Conservation (phyloP, 2,797 vertebrate genomes). For the Tokudaia tokunoshimensis region DNA sequence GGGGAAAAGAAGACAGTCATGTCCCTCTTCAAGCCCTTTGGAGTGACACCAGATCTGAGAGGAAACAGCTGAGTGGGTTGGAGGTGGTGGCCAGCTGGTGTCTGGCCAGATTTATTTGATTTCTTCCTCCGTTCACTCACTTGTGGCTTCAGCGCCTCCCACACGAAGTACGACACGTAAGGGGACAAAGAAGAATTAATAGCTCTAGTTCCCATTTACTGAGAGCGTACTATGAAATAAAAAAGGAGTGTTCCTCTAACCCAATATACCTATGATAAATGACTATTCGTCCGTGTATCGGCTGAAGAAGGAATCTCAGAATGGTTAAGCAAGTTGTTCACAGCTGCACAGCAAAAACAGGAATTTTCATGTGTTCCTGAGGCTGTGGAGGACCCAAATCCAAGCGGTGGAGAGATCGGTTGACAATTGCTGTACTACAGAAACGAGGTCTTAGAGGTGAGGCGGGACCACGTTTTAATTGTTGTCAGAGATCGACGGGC, state of each 20-base stretch:
- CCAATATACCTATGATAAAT: background rate
- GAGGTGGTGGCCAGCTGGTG: background rate
- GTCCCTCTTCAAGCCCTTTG: background rate
- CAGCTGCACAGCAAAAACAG: background rate
- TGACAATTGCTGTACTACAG: background rate
- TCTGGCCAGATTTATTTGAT: slow-evolving; percentile 35
- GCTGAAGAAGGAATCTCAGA: slow-evolving; percentile 21
- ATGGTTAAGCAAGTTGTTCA: slow-evolving; percentile 44
- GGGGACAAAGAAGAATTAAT: background rate
- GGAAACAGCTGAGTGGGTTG: background rate
- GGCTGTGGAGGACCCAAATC: background rate
- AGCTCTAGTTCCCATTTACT: background rate
- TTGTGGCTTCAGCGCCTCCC: slow-evolving; percentile 43
- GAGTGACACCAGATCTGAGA: background rate
- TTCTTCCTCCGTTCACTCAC: slow-evolving; percentile 13
- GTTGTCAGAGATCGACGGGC: background rate
- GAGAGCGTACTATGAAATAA: background rate
- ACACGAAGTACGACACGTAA: background rate
- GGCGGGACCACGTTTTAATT: background rate
- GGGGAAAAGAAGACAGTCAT: background rate
- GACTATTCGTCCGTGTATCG: background rate
- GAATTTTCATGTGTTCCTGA: slow-evolving; percentile 4
- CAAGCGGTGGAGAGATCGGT: background rate
- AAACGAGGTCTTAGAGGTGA: background rate
- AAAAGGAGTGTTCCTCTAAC: background rate